Percentiles rank a stretch among this genome's conserved stretches.
These are phyloP conservation scores for Bufo gargarizans DNA, from an alignment of 2,113 vertebrate species.

Conservation along the genomic window DNA sequence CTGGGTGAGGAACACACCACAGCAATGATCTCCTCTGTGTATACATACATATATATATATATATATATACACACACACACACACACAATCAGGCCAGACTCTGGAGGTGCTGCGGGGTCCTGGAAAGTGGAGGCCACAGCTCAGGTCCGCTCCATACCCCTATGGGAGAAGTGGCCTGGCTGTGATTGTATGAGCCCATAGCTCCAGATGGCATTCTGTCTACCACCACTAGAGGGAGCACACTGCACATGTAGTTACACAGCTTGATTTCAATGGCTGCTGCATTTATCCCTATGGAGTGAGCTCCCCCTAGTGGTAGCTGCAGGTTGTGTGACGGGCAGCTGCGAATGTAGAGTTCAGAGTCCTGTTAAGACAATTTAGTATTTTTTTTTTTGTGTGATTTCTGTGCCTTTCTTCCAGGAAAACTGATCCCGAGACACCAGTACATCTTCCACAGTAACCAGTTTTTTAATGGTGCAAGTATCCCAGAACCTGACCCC, in stretches of 20 bases:
- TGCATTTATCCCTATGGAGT: background rate
- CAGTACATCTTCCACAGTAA: constrained; percentile 84
- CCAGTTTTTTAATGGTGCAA: constrained; percentile 81
- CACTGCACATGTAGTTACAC: background rate
- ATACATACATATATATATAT: too few species aligned
- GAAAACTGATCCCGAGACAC: constrained; percentile 80
- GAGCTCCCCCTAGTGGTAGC: constrained; percentile 1
- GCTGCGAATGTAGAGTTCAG: too few species aligned
- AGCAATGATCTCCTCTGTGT: background rate
- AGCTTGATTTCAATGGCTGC: background rate
- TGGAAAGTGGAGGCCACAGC: background rate
- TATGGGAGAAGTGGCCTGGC: too few species aligned
- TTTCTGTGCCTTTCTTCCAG: constrained; percentile 48
- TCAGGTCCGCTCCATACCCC: too few species aligned
- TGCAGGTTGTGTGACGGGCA: too few species aligned
- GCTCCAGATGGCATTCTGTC: background rate
- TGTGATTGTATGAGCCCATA: too few species aligned
- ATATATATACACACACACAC: too few species aligned
- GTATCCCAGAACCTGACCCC: constrained; percentile 77
- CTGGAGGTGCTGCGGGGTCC: background rate
- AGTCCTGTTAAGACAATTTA: too few species aligned
- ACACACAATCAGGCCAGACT: too few species aligned
- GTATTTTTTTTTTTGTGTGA: background rate
- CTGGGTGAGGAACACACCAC: constrained; percentile 68
- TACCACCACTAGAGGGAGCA: background rate